Conservation (phyloP, 2,113 vertebrate species). For the Labrus mixtus region DNA sequence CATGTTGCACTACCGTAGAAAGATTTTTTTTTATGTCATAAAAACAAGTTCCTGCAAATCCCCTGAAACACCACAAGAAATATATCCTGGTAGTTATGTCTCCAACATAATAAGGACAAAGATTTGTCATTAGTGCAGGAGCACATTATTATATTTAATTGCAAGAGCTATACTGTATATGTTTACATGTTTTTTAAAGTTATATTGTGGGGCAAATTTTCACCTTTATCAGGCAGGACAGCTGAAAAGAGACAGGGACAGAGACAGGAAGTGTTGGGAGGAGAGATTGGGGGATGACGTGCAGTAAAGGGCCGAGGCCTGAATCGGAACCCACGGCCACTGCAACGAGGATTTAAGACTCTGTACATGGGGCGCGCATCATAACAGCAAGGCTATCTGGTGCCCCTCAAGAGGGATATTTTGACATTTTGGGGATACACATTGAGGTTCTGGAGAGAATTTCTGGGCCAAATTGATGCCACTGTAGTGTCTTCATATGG, state of each 20-base stretch:
- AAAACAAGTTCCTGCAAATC: background rate
- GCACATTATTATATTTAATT: constrained; percentile 1
- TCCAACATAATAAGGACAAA: background rate
- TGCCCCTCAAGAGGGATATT: background rate
- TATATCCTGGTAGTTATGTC: background rate
- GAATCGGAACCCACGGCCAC: no score
- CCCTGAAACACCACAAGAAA: background rate
- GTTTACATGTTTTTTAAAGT: no score
- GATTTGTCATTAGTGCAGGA: background rate
- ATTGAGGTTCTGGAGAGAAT: background rate
- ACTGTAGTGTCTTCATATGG: background rate
- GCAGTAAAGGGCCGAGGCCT: no score
- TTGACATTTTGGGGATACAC: background rate
- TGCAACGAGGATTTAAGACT: no score
- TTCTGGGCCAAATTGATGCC: background rate
- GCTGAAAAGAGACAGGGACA: no score
- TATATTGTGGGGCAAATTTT: no score
- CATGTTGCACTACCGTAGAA: background rate
- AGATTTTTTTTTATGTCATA: background rate
- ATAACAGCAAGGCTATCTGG: no score
- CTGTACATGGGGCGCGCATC: no score
- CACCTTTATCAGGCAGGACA: no score
- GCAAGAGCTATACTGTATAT: background rate
- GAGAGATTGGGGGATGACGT: no score
- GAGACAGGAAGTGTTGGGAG: no score